Percentiles rank a stretch among this genome's conserved stretches.
These are phyloP conservation scores for Chironomus riparius DNA, from an alignment of 2,888 invertebrate species.

Conservation along the genomic window DNA sequence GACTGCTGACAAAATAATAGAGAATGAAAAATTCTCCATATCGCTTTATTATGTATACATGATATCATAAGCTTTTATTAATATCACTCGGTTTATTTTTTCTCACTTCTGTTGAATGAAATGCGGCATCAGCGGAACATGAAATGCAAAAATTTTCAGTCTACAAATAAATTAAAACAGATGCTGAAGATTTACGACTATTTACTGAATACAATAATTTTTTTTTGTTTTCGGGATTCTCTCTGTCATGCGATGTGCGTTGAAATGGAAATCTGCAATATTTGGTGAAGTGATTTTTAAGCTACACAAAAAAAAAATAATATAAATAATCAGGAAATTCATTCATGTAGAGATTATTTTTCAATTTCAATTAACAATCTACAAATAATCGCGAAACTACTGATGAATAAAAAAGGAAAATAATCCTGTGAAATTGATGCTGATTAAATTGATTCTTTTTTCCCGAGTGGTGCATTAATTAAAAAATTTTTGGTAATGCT, in stretches of 20 bases:
- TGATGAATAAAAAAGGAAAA: too few relatives aligned
- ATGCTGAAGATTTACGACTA: conserved; percentile 16
- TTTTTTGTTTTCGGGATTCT: too few relatives aligned
- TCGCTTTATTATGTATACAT: neutral
- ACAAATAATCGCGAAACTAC: too few relatives aligned
- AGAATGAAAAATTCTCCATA: neutral
- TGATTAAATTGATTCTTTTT: too few relatives aligned
- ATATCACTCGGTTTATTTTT: neutral
- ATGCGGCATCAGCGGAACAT: neutral
- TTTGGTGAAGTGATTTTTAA: neutral
- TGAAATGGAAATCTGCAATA: neutral
- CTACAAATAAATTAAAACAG: conserved; percentile 7
- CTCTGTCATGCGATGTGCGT: neutral
- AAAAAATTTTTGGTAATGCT: too few relatives aligned
- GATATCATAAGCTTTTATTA: neutral
- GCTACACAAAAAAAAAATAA: neutral
- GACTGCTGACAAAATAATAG: neutral
- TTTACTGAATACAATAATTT: neutral
- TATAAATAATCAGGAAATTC: neutral
- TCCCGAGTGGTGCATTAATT: too few relatives aligned
- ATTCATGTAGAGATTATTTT: too few relatives aligned
- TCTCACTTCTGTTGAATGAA: too few relatives aligned
- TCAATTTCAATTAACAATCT: too few relatives aligned
- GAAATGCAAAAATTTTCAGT: neutral
- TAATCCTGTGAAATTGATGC: too few relatives aligned